Base-by-base conservation (phyloP, 2,888 invertebrate species). In the Synergus laeviventris region DNA sequence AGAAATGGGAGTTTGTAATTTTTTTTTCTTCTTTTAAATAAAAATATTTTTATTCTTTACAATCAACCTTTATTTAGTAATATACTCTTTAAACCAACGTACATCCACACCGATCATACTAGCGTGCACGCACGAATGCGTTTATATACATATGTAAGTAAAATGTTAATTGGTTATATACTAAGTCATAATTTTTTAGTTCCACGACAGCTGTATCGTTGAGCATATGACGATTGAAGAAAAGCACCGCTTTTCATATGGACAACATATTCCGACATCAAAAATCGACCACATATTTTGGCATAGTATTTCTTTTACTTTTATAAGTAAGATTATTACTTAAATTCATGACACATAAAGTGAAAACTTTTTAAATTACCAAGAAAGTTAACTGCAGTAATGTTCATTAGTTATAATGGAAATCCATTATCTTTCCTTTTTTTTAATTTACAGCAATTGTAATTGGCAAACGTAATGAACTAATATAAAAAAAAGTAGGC, bases 1-100 rank as follows among this genome's bases (percentile, higher is more conserved):
- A 5, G 4, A 0, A 31, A 31, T 31, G 31, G 31, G 31, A 31
- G 31, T 31, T 31, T 5, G 31, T 31, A 31, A 5, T 31, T 31
- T 31, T 31, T 31, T 31, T 31, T 31, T 31, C n/a, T n/a, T n/a
- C n/a, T n/a, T 11, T 38, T 54, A 73, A 73, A 74, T 74, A 70
- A 74, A 18, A 64, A 66, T 49, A 73, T 31, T 31, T 31, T 18
- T 62, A 49, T 76, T 82, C 66, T 82, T 84, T 83, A 79, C 83
- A 77, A 83, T 84, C 84, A 85, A 85, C 82, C 85, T 88, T 87
- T 87, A 87, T 87, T 86, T 85, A 85, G 83, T 84, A 85, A 86
- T 86, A 85, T 85, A 85, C 82, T 83, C 83, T 85, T 81, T 64
- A 84, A 86, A 86, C 79, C 82, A 84, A 83, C 79, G 80, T 80